These are phyloP conservation scores for Anastrepha ludens DNA, from an alignment of 1,140 invertebrate species.

Conservation along the genomic window DNA sequence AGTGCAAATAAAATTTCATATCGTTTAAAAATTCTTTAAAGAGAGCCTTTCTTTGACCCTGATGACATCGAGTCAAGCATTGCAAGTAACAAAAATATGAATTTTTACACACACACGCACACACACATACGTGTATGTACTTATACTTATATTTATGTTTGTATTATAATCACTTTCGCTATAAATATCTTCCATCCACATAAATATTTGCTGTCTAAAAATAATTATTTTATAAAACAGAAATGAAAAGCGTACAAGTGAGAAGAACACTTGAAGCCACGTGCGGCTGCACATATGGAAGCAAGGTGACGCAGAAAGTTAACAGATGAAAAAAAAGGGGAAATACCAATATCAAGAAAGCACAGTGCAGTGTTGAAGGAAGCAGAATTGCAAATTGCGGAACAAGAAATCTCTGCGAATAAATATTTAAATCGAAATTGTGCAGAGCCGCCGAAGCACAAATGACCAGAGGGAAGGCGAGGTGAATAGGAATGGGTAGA, in stretches of 20 bases:
- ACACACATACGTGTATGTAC: neutral
- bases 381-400: neutral
- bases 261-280: slow-evolving; percentile 35
- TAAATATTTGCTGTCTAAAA: slow-evolving; percentile 41
- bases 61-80: neutral
- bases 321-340: neutral
- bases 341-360: neutral
- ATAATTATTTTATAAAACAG: slow-evolving; percentile 38
- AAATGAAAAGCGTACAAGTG: slow-evolving; percentile 8
- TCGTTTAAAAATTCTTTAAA: too few relatives aligned
- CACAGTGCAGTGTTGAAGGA: neutral
- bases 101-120: neutral
- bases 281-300: neutral
- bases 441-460: neutral
- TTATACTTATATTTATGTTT: neutral
- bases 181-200: neutral
- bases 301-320: slow-evolving; percentile 6
- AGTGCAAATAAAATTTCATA: too few relatives aligned
- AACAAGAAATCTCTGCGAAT: neutral
- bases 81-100: neutral
- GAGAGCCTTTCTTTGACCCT: neutral
- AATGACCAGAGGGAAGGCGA: too few relatives aligned
- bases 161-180: neutral
- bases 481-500: too few relatives aligned
- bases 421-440: slow-evolving; percentile 34